Evolutionary conservation across 2,113 vertebrate species (phyloP).

Genomic region (Prunella himalayana): DNA sequence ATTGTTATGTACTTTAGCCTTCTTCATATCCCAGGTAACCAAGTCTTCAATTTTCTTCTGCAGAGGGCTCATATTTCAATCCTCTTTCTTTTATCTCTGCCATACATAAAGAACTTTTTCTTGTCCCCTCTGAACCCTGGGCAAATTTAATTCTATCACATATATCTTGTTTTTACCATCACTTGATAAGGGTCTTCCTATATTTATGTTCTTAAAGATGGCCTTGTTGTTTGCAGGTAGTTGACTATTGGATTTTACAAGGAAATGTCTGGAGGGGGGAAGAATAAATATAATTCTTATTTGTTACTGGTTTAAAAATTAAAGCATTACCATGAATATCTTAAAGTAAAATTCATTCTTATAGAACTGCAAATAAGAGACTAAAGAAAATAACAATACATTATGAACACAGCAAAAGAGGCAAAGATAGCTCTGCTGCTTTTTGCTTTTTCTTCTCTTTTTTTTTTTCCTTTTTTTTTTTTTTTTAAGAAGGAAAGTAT

Average conservation of each 20-base stretch:
- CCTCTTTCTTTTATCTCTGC: neutral
- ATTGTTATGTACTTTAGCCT: neutral
- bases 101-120: neutral
- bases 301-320: neutral
- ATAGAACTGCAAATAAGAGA: neutral
- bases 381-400: neutral
- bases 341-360: neutral
- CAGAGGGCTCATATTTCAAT: neutral
- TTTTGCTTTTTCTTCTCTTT: neutral
- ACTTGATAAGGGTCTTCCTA: neutral
- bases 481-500: neutral
- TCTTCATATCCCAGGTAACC: neutral
- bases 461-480: neutral
- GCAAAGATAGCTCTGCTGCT: neutral
- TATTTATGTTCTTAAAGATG: neutral
- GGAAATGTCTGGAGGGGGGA: neutral
- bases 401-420: neutral
- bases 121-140: neutral
- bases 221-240: neutral
- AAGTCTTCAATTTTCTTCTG: neutral
- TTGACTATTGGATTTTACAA: neutral
- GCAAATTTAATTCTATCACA: neutral
- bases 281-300: neutral
- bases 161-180: neutral
- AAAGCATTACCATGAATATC: neutral